A percentile compares a stretch with the other conserved stretches of the same genome.
These are phyloP conservation scores for Halichoeres trimaculatus DNA, from an alignment of 2,113 vertebrate species.

Conservation along the genomic window DNA sequence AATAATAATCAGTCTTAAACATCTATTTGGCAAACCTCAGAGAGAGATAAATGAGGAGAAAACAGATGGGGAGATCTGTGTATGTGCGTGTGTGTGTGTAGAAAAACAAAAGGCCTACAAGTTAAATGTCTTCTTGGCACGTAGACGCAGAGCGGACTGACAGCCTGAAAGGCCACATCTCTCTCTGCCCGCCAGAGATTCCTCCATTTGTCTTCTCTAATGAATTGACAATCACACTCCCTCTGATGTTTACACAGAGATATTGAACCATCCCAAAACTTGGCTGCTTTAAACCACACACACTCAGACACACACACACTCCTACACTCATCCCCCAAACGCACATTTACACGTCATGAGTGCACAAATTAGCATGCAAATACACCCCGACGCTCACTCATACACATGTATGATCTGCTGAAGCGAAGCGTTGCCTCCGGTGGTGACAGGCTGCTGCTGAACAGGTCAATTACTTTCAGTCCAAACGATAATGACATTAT, in stretches of 20 bases:
- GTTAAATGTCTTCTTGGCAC: slow-evolving; percentile 41
- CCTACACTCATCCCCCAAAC: neutral
- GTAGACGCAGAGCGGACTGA: slow-evolving; percentile 31
- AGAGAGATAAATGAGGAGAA: slow-evolving; percentile 6
- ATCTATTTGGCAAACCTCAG: slow-evolving; percentile 4
- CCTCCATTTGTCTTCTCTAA: slow-evolving; percentile 72
- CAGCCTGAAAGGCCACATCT: slow-evolving; percentile 52
- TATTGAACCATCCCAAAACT: slow-evolving; percentile 63
- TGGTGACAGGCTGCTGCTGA: slow-evolving; percentile 55
- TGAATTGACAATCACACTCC: slow-evolving; percentile 74
- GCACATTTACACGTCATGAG: neutral
- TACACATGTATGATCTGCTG: slow-evolving; percentile 38
- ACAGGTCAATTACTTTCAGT: slow-evolving; percentile 77
- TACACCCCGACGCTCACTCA: slow-evolving; percentile 14
- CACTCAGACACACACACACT: neutral
- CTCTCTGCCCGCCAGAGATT: slow-evolving; percentile 24
- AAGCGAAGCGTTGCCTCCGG: slow-evolving; percentile 42
- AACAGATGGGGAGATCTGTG: slow-evolving; percentile 18
- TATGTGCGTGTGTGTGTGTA: neutral
- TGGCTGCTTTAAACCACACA: slow-evolving; percentile 43
- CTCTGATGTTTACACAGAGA: slow-evolving; percentile 66
- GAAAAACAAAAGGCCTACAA: slow-evolving; percentile 8
- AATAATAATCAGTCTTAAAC: neutral
- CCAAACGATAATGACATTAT: slow-evolving; percentile 77
- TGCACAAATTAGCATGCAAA: slow-evolving; percentile 18